Evolutionary conservation across 2,797 vertebrate species (phyloP), one percentile per base, ranked within the genome.

Genomic region (Melanotaenia pygmaea): DNA sequence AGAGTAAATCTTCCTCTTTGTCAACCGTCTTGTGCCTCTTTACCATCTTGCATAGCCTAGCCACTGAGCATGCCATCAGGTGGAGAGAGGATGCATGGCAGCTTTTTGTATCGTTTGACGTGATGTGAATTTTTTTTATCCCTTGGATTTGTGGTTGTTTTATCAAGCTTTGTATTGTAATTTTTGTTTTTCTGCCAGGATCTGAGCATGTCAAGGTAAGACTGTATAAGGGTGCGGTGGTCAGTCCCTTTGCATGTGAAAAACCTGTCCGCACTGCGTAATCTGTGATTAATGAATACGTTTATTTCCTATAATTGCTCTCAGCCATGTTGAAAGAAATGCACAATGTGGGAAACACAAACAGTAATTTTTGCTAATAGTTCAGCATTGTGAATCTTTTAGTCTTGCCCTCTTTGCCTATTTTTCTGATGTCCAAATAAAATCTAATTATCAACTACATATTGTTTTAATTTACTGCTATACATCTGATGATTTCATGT

Each of bases 121-220:
- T 83, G 62, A 81, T 62, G 37, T 75, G 26, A 62, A 76, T 84
- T 86, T 57, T 72, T 84, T 67, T 79, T 61, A 66, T 61, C 58
- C 79, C 32, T 74, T 7, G 74, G 51, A 73, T 86, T 78, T 79
- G 58, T 75, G 62, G 22, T 66, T 82, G 77, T 86, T 60, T 68
- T 74, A 69, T 82, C 35, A 56, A 84, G 77, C 72, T 90, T 60
- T 92, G 75, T 87, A 72, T 89, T 87, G 77, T 90, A 89, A 87
- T 82, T 88, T 88, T 83, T 84, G 76, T 89, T 82, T 90, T 77
- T 88, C 82, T 91, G 83, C 79, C 93, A 93, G 94, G 91, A 88
- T 81, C 84, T 71, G 92, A 94, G 80, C 74, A 63, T 64, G 77
- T 66, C 56, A 85, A 94, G 94, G 94, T 95, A 94, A 94, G 94